Conservation (phyloP, 2,113 vertebrate genomes). For the Sturnira hondurensis region DNA sequence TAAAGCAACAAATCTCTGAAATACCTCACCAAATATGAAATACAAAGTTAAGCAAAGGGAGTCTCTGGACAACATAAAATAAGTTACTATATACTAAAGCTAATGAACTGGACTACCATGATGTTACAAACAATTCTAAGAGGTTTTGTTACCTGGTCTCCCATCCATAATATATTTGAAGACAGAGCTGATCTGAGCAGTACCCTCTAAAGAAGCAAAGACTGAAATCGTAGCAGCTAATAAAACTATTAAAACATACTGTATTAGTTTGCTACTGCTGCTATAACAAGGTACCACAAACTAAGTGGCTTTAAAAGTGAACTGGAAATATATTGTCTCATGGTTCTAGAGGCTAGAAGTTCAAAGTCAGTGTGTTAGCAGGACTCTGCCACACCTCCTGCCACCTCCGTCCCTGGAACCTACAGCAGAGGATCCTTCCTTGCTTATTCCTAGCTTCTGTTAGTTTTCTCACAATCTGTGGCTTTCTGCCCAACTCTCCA, state of each 20-base stretch:
- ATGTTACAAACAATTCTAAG: neutral
- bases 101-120: neutral
- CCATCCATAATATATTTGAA: neutral
- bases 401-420: too few species aligned
- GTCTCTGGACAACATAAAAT: neutral
- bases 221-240: neutral
- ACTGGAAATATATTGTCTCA: neutral
- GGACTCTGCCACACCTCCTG: too few species aligned
- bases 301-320: neutral
- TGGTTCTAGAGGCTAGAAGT: neutral
- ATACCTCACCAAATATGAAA: neutral
- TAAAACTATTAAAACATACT: neutral
- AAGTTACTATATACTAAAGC: neutral
- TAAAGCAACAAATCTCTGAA: neutral
- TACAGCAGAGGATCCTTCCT: fast-evolving
- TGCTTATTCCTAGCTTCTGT: neutral
- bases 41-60: neutral
- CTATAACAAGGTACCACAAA: neutral
- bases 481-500: neutral
- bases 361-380: neutral
- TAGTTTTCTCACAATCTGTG: too few species aligned
- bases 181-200: neutral
- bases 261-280: neutral
- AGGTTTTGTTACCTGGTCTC: neutral
- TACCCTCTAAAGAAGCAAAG: neutral